Evolutionary conservation across 2,113 vertebrate genomes (phyloP), one percentile per base, ranked within the genome.

Genomic region (Bothrops jararaca): DNA sequence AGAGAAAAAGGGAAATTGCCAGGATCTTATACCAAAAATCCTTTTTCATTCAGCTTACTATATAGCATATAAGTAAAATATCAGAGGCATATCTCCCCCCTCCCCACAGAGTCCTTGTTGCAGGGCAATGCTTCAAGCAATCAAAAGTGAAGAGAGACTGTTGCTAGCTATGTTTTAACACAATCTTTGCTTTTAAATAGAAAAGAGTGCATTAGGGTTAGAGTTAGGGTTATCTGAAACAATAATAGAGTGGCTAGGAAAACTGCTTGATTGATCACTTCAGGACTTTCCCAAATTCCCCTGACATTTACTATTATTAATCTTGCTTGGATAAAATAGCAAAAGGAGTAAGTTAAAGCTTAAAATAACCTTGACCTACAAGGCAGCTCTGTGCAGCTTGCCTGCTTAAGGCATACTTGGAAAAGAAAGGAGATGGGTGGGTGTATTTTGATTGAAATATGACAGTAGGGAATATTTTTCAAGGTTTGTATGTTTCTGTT

Each of bases 261-360:
- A 88, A 54, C n/a, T 0, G 0, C 91, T 95, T 90, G 92, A 80
- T 91, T 93, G 95, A 93, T 91, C 95, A 64, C 15, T 95, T 3
- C 50, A 93, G 93, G 57, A 89, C 26, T 94, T 94, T 48, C 3
- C 13, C 91, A 42, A 90, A 94, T 57, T 95, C 88, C 42, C 18
- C n/a, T 56, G 50, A 53, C 12, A n/a, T 11, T 95, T 89, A 69
- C 2, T 95, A 34, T 95, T 94, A 93, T 92, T 94, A 94, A 90
- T 23, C 7, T 94, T 95, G 93, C 52, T 80, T 60, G 18, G 64
- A 92, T 85, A 90, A 95, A 95, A 93, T 89, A 57, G 88, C 48
- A 92, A 11, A 56, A 54, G 23, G 93, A 91, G 93, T 90, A 90
- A 94, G 18, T 53, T 13, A 64, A 91, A 91, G 88, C 91, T 94